These are phyloP conservation scores for Clarias batrachus DNA, from an alignment of 2,113 vertebrate species.

Conservation along the genomic window DNA sequence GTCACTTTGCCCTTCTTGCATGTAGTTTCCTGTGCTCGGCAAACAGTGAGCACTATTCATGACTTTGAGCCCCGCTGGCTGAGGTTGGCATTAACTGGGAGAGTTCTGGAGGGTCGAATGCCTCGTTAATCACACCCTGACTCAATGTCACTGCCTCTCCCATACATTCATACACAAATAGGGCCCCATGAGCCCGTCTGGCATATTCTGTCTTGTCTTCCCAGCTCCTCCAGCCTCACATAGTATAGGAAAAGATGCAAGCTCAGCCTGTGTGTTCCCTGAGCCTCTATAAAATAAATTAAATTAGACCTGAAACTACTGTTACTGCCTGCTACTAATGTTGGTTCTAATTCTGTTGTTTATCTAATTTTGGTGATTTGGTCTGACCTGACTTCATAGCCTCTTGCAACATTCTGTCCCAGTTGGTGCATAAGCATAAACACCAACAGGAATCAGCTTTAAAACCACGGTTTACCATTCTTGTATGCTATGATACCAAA, in stretches of 20 bases:
- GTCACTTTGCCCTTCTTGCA: constrained; percentile 61
- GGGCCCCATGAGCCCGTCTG: background rate
- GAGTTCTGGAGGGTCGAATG: background rate
- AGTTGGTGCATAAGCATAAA: background rate
- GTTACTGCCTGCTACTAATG: too few species aligned
- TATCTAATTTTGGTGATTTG: background rate
- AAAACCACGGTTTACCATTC: background rate
- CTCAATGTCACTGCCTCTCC: constrained; percentile 1
- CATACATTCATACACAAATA: constrained; percentile 4
- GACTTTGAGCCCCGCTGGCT: constrained; percentile 40
- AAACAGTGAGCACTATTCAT: constrained; percentile 54
- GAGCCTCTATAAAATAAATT: background rate
- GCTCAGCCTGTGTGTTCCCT: background rate
- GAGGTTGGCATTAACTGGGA: constrained; percentile 40
- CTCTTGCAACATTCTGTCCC: background rate
- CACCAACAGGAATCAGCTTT: background rate
- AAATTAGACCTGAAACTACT: background rate
- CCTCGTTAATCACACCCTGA: constrained; percentile 38
- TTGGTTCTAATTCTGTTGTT: background rate
- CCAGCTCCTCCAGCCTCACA: background rate
- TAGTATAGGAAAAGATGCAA: background rate
- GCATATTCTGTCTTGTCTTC: background rate
- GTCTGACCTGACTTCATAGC: too few species aligned
- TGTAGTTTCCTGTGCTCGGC: constrained; percentile 53
- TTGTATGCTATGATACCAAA: background rate